phyloP scores from a whole-genome alignment of 1,140 invertebrate genomes.

The Bradysia coprophila region DNA sequence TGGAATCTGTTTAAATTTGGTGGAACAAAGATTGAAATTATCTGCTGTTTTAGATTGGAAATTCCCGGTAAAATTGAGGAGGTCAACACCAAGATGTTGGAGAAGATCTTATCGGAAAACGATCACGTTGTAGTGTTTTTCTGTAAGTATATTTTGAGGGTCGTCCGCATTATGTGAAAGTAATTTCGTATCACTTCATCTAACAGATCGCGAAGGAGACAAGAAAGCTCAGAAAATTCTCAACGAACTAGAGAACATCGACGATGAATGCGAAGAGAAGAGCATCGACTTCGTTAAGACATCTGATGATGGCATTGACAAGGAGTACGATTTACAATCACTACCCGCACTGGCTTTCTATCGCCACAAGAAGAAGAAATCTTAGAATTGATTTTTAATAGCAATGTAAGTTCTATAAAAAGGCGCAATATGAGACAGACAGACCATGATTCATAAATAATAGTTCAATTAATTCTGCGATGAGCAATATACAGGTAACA shows the following conservation, averaged over 20 bases:
- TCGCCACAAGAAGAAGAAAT: conserved; percentile 78
- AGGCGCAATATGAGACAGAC: too few species aligned
- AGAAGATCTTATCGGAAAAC: conserved; percentile 74
- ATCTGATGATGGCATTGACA: conserved; percentile 71
- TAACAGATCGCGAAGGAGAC: conserved; percentile 68
- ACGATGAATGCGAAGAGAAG: conserved; percentile 82
- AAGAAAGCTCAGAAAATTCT: conserved; percentile 80
- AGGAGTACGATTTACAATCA: conserved; percentile 70
- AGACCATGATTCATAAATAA: too few species aligned
- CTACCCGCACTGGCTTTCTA: conserved; percentile 79
- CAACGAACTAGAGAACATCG: conserved; percentile 81
- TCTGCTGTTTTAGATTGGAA: too few species aligned
- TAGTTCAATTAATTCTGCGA: too few species aligned
- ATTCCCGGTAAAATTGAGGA: conserved; percentile 85
- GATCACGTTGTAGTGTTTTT: conserved; percentile 83
- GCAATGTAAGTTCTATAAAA: too few species aligned
- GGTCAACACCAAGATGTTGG: conserved; percentile 79
- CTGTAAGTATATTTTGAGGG: conserved; percentile 44
- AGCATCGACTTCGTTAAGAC: conserved; percentile 88
- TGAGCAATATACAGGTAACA: too few species aligned
- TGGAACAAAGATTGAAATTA: too few species aligned
- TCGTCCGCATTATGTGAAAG: not conserved
- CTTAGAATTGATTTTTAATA: conserved; percentile 79
- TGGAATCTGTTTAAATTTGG: too few species aligned
- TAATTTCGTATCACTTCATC: too few species aligned